A percentile compares a stretch with the other conserved stretches of the same genome.
Evolutionary conservation across 2,113 vertebrate genomes (phyloP).

Genomic region (Meles meles): DNA sequence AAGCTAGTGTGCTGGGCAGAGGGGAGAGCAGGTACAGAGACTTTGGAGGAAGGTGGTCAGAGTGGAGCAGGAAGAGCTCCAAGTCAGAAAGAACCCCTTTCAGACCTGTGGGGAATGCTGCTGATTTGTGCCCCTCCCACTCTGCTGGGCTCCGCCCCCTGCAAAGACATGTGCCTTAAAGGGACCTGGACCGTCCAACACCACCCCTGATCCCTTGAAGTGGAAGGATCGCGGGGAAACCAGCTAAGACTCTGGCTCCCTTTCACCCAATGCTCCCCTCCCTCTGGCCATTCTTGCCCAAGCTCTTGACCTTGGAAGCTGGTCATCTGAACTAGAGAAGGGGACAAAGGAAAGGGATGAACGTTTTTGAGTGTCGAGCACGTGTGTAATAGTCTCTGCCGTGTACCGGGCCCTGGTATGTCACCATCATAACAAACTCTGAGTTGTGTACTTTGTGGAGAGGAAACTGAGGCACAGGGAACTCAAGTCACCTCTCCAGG

Average conservation of each 20-base stretch:
- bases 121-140: too few relatives aligned
- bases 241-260: background rate
- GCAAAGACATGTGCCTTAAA: background rate
- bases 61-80: background rate
- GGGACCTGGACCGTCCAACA: background rate
- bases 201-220: background rate
- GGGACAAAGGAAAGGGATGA: background rate
- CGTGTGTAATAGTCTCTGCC: too few relatives aligned
- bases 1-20: background rate
- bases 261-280: background rate
- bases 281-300: background rate
- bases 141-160: background rate
- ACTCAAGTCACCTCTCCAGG: background rate
- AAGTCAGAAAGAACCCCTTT: background rate
- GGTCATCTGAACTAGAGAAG: background rate
- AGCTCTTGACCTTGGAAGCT: background rate
- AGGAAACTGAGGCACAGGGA: background rate
- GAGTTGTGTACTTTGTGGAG: background rate
- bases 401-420: too few relatives aligned
- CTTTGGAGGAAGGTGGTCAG: background rate
- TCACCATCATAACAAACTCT: too few relatives aligned
- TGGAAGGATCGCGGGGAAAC: background rate
- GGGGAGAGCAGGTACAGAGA: background rate
- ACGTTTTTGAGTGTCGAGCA: background rate
- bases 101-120: background rate